Evolutionary conservation across 2,888 invertebrate species (phyloP).

Genomic region (Trichacis sp.): DNA sequence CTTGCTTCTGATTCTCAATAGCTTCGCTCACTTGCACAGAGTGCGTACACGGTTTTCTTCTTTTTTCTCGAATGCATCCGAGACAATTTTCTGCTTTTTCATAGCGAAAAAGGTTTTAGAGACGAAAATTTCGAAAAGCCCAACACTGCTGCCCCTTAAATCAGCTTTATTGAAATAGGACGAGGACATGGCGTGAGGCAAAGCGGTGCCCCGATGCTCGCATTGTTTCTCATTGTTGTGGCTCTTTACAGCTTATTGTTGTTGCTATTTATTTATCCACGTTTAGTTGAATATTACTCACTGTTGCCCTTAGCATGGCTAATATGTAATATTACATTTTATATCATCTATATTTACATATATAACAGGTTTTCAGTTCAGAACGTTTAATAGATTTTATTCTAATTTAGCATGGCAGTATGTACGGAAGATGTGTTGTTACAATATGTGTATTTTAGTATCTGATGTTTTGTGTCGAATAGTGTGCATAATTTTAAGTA

Average conservation of each 20-base stretch:
- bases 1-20: too few relatives aligned
- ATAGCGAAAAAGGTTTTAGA: too few relatives aligned
- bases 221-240: slow-evolving; percentile 70
- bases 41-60: too few relatives aligned
- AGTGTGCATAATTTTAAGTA: slow-evolving; percentile 40
- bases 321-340: slow-evolving; percentile 54
- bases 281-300: slow-evolving; percentile 57
- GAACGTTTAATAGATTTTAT: slow-evolving; percentile 47
- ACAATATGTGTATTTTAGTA: slow-evolving; percentile 53
- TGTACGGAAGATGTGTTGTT: slow-evolving; percentile 51
- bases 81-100: background rate
- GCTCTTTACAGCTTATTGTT: slow-evolving; percentile 69
- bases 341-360: slow-evolving; percentile 19
- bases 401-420: slow-evolving; percentile 64
- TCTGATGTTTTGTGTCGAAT: slow-evolving; percentile 46
- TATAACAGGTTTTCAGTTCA: slow-evolving; percentile 50
- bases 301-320: slow-evolving; percentile 69
- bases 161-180: too few relatives aligned
- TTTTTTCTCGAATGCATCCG: too few relatives aligned
- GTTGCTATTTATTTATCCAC: slow-evolving; percentile 57
- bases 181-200: slow-evolving; percentile 45
- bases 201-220: slow-evolving; percentile 65
- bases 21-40: too few relatives aligned
- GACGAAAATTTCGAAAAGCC: too few relatives aligned
- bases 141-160: too few relatives aligned